Conservation (phyloP, 2,797 vertebrate species). For the Myripristis murdjan region DNA sequence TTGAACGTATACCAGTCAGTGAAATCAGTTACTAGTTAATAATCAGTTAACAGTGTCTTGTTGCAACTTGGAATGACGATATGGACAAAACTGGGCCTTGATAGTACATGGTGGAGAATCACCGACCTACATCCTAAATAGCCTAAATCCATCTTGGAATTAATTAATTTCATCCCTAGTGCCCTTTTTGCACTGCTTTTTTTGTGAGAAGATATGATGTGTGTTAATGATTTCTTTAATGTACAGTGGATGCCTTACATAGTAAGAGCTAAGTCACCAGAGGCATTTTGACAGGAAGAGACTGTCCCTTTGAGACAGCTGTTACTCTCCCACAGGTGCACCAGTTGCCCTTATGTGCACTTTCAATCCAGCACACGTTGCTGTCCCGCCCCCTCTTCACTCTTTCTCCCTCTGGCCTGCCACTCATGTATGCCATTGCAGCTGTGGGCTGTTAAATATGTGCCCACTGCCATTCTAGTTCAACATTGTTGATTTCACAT, state of each 20-base stretch:
- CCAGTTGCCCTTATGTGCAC: background rate
- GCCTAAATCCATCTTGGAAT: too few relatives aligned
- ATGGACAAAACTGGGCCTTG: too few relatives aligned
- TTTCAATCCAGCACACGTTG: conserved; percentile 7
- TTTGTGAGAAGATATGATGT: background rate
- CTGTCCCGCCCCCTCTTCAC: background rate
- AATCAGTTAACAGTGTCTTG: too few relatives aligned
- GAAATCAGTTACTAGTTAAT: too few relatives aligned
- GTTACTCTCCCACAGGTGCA: conserved; percentile 20
- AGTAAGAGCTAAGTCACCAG: background rate
- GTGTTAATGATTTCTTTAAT: background rate
- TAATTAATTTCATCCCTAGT: too few relatives aligned
- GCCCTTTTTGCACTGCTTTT: too few relatives aligned
- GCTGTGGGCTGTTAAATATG: background rate
- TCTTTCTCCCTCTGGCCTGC: background rate
- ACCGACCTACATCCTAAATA: too few relatives aligned
- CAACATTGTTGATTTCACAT: background rate
- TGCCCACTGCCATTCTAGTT: background rate
- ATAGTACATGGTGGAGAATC: too few relatives aligned
- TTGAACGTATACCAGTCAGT: too few relatives aligned
- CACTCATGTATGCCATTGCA: background rate
- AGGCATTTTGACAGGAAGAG: background rate
- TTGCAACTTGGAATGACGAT: too few relatives aligned
- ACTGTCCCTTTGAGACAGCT: conserved; percentile 23
- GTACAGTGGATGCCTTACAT: background rate